Conservation (phyloP, 1,140 invertebrate genomes). For the Potamilus streckersoni region DNA sequence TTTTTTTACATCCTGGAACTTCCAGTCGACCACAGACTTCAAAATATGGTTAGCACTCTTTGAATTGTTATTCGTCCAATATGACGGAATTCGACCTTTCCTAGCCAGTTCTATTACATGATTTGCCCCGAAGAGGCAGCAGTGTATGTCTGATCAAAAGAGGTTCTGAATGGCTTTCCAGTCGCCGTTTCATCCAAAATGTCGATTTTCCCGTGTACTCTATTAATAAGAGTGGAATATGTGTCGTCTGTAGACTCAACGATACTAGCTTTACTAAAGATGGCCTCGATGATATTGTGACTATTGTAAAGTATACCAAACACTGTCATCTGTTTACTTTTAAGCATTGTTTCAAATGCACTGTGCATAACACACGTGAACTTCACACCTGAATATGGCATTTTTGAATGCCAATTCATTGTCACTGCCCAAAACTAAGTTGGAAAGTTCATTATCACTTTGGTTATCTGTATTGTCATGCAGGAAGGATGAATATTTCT, state of each 20-base stretch:
- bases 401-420: not conserved
- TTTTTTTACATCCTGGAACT: slow-evolving; percentile 1
- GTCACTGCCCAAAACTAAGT: not conserved
- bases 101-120: not conserved
- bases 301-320: not conserved
- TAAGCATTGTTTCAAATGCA: not conserved
- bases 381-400: not conserved
- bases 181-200: not conserved
- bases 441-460: not conserved
- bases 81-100: not conserved
- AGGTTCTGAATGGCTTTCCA: slow-evolving; percentile 4
- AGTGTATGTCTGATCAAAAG: not conserved
- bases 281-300: not conserved
- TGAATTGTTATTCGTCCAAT: slow-evolving; percentile 23
- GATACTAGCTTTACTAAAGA: not conserved
- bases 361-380: slow-evolving; percentile 4
- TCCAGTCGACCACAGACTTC: slow-evolving; percentile 15
- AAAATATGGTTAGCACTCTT: slow-evolving; percentile 23
- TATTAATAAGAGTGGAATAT: slow-evolving; percentile 1
- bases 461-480: slow-evolving; percentile 11
- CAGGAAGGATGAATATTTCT: not conserved
- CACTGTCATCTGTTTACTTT: not conserved
- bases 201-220: not conserved
- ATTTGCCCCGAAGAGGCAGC: not conserved
- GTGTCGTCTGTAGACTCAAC: slow-evolving; percentile 4